phyloP scores from a whole-genome alignment of 1,140 invertebrate genomes.

The Drosophila aff. region DNA sequence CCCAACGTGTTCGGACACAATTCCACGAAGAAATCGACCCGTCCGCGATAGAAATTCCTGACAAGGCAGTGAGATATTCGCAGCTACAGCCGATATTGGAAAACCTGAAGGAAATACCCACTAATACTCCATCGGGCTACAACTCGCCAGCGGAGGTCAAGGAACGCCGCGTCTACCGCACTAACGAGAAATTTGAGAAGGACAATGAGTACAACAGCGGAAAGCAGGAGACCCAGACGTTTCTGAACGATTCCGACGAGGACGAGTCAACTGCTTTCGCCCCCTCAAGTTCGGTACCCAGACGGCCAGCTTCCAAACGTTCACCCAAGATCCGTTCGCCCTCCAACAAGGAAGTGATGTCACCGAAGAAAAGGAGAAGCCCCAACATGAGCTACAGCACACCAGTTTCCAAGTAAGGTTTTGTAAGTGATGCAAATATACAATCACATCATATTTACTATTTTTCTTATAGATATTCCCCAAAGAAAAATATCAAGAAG shows the following conservation, averaged over 20 bases:
- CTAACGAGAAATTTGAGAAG: not conserved
- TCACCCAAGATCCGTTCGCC: not conserved
- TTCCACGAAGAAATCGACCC: not conserved
- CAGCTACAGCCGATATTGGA: not conserved
- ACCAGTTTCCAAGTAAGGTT: not conserved
- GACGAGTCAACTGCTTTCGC: no score
- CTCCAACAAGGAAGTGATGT: no score
- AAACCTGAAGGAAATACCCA: no score
- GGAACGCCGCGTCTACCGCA: not conserved
- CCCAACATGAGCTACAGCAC: not conserved
- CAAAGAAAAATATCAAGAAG: not conserved
- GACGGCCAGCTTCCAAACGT: not conserved
- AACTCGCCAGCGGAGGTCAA: not conserved
- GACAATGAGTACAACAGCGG: no score
- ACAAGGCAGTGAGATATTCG: no score
- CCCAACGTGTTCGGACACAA: not conserved
- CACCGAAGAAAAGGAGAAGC: not conserved
- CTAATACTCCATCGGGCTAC: no score
- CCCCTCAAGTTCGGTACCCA: no score
- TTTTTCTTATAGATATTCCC: not conserved
- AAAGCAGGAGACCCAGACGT: not conserved
- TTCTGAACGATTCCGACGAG: not conserved
- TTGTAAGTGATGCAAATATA: slow-evolving; percentile 8
- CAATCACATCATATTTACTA: not conserved
- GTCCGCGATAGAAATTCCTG: not conserved